These are phyloP conservation scores for Brachyptera risi DNA, from an alignment of 2,888 invertebrate species.

Conservation along the genomic window DNA sequence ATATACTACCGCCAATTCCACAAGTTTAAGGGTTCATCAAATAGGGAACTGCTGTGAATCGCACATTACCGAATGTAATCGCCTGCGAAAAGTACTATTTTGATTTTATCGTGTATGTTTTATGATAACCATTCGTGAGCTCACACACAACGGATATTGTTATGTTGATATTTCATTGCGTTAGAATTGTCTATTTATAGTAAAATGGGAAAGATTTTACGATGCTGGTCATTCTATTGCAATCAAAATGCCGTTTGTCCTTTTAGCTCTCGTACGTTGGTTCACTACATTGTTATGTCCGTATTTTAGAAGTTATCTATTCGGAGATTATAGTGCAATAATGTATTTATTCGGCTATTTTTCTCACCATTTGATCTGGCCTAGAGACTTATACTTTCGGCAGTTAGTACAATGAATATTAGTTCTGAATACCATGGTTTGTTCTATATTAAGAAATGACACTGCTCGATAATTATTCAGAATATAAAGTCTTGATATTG, in stretches of 20 bases:
- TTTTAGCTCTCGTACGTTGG: no score
- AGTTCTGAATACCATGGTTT: no score
- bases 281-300: no score
- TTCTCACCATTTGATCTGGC: no score
- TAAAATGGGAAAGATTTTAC: neutral
- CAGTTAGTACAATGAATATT: no score
- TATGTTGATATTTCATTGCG: constrained; percentile 2
- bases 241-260: constrained; percentile 13
- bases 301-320: no score
- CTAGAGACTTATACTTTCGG: no score
- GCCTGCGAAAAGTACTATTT: neutral
- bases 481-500: no score
- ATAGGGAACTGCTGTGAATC: neutral
- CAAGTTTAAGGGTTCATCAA: neutral
- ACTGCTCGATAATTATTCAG: no score
- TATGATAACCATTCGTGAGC: neutral
- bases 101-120: constrained; percentile 4
- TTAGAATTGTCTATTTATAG: neutral
- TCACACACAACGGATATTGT: constrained; percentile 8
- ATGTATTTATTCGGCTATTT: no score
- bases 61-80: neutral
- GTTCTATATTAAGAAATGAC: no score
- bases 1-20: neutral
- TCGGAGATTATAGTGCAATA: no score
- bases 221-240: constrained; percentile 5